These are phyloP conservation scores for Auanema sp. DNA, from an alignment of 2,888 invertebrate species.

Conservation along the genomic window DNA sequence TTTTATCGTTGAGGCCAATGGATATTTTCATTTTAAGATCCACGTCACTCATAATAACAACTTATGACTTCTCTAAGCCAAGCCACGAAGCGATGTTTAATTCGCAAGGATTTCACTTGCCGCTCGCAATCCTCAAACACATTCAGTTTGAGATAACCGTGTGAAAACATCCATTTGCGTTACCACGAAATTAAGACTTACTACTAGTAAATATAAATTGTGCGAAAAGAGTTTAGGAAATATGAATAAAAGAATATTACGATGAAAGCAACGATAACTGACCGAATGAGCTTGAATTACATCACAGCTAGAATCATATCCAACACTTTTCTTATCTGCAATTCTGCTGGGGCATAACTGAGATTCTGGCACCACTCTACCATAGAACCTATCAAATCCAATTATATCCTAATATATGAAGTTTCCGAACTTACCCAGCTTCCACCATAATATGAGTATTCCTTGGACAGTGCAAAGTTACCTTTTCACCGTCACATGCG, in stretches of 20 bases:
- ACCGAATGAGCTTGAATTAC: slow-evolving; percentile 60
- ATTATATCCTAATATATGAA: not conserved
- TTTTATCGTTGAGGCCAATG: too few relatives aligned
- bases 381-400: slow-evolving; percentile 51
- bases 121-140: too few relatives aligned
- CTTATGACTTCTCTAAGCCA: too few relatives aligned
- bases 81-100: too few relatives aligned
- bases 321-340: slow-evolving; percentile 9
- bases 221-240: not conserved
- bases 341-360: slow-evolving; percentile 55
- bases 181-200: not conserved
- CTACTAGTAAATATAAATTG: not conserved
- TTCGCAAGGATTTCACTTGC: too few relatives aligned
- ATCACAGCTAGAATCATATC: slow-evolving; percentile 48
- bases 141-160: not conserved
- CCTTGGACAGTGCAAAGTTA: slow-evolving; percentile 83
- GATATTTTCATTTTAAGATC: too few relatives aligned
- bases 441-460: slow-evolving; percentile 78
- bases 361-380: slow-evolving; percentile 58
- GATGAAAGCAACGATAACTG: slow-evolving; percentile 10
- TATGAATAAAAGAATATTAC: not conserved
- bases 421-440: slow-evolving; percentile 30
- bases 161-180: slow-evolving; percentile 1
- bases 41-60: too few relatives aligned
- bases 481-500: slow-evolving; percentile 86